Percentiles rank a stretch among this genome's conserved stretches.
phyloP scores from a whole-genome alignment of 2,888 invertebrate genomes.

The Luffia ferchaultella region DNA sequence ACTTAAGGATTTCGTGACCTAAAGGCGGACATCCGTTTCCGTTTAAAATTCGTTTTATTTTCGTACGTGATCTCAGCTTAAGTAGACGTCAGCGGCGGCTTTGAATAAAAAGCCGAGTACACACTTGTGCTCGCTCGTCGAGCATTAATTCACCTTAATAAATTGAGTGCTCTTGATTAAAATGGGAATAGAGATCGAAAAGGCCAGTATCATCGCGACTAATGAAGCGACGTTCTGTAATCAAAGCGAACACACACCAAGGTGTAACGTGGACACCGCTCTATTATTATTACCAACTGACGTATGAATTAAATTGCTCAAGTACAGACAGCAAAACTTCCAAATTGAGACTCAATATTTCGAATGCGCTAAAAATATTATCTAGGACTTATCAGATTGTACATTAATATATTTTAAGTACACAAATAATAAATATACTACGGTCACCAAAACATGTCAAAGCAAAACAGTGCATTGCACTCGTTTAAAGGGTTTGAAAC shows the following conservation, averaged over 20 bases:
- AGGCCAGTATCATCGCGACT: constrained; percentile 56
- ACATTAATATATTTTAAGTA: too few species aligned
- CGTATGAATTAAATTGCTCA: too few species aligned
- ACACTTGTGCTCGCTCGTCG: neutral
- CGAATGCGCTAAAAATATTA: too few species aligned
- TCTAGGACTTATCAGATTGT: too few species aligned
- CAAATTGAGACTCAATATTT: too few species aligned
- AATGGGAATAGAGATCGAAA: constrained; percentile 18
- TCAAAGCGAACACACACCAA: constrained; percentile 30
- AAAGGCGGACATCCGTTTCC: neutral
- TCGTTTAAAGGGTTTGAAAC: too few species aligned
- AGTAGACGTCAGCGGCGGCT: neutral
- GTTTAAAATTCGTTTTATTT: neutral
- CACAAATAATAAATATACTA: too few species aligned
- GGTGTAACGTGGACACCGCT: constrained; percentile 30
- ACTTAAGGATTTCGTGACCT: neutral
- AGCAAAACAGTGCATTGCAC: too few species aligned
- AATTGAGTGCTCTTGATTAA: neutral
- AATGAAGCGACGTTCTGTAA: constrained; percentile 41
- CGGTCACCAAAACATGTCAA: too few species aligned
- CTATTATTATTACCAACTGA: constrained; percentile 56
- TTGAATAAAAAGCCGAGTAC: neutral
- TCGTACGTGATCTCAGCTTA: neutral
- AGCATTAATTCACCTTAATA: neutral
- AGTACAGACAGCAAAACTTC: too few species aligned